Evolutionary conservation across 1,140 invertebrate genomes (phyloP).

Genomic region (Helicoverpa zea): DNA sequence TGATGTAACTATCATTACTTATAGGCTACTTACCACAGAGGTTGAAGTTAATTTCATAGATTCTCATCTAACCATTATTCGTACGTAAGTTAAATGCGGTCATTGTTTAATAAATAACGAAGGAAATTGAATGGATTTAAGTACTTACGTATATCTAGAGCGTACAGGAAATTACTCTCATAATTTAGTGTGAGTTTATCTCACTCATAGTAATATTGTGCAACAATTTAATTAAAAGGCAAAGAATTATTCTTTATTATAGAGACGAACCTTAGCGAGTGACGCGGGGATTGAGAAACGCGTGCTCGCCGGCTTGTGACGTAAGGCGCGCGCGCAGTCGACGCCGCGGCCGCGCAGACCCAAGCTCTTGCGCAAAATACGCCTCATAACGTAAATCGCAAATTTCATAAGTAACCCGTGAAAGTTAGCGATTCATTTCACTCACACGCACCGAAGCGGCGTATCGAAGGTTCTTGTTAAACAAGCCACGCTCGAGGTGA

Average conservation of each 20-base stretch:
- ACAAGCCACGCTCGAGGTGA: conserved; percentile 51
- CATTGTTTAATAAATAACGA: conserved; percentile 19
- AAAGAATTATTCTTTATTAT: conserved; percentile 14
- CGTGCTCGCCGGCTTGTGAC: conserved; percentile 57
- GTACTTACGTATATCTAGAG: background rate
- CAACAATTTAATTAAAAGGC: conserved; percentile 12
- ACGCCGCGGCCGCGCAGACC: conserved; percentile 16
- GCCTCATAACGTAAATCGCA: conserved; percentile 74
- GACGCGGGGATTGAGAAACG: conserved; percentile 31
- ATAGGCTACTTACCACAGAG: too few relatives aligned
- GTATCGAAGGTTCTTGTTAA: conserved; percentile 55
- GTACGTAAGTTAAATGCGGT: background rate
- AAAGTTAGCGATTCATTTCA: conserved; percentile 79
- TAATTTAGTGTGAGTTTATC: background rate
- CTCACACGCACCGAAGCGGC: conserved; percentile 58
- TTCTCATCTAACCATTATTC: conserved; percentile 20
- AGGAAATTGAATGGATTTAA: conserved; percentile 6
- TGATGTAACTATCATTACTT: background rate
- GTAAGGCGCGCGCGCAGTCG: conserved; percentile 51
- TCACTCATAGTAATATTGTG: background rate
- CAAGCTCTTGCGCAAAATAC: conserved; percentile 70
- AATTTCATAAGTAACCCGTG: conserved; percentile 82
- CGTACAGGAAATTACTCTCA: conserved; percentile 29
- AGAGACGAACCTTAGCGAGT: conserved; percentile 57
- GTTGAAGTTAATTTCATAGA: background rate